A percentile compares a stretch with the other conserved stretches of the same genome.
These are phyloP conservation scores for Thalassoma bifasciatum DNA, from an alignment of 2,113 vertebrate species.

Conservation along the genomic window DNA sequence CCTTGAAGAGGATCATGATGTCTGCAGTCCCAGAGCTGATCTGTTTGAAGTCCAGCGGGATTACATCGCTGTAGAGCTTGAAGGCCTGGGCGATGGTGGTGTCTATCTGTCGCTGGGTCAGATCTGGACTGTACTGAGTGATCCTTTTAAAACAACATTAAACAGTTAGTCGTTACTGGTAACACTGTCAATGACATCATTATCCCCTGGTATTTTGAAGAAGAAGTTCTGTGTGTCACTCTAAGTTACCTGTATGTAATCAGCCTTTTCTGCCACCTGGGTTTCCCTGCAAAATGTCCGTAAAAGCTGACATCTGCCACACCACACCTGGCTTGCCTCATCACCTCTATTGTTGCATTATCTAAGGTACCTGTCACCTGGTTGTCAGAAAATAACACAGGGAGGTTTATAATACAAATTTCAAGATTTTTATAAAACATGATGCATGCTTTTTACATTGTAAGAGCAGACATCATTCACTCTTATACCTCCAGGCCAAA, in stretches of 20 bases:
- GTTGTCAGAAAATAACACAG: not conserved
- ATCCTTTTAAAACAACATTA: slow-evolving; percentile 66
- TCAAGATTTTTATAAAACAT: not conserved
- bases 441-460: not conserved
- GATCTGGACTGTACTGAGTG: slow-evolving; percentile 75
- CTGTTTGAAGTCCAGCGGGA: slow-evolving; percentile 79
- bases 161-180: not conserved
- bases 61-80: slow-evolving; percentile 80
- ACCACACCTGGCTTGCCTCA: slow-evolving; percentile 80
- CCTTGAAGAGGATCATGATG: slow-evolving; percentile 82
- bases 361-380: slow-evolving; percentile 78
- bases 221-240: not conserved
- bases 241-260: slow-evolving; percentile 81
- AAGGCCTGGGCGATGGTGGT: slow-evolving; percentile 74
- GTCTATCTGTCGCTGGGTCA: slow-evolving; percentile 72
- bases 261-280: slow-evolving; percentile 81
- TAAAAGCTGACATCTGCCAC: slow-evolving; percentile 80
- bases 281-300: slow-evolving; percentile 77
- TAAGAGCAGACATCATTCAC: not conserved
- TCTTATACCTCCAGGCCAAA: slow-evolving; percentile 75
- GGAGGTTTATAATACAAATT: not conserved
- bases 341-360: slow-evolving; percentile 72
- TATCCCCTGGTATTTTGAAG: too few relatives aligned
- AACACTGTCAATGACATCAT: too few relatives aligned
- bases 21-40: slow-evolving; percentile 70